Evolutionary conservation across 2,797 vertebrate species (phyloP).

Genomic region (Monodelphis domestica): DNA sequence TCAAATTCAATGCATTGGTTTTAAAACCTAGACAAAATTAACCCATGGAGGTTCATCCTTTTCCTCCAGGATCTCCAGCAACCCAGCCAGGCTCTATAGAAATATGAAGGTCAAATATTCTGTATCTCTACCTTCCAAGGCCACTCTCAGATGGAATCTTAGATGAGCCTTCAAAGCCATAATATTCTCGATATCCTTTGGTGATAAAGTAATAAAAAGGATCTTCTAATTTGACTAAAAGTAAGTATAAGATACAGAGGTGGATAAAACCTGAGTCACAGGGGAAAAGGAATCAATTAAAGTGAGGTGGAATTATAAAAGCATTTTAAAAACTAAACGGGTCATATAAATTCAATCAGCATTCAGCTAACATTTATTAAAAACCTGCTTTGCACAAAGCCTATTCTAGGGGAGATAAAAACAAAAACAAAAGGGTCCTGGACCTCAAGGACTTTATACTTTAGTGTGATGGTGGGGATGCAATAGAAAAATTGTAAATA

Average conservation of each 20-base stretch:
- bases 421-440: too few relatives aligned
- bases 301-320: background rate
- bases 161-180: background rate
- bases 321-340: background rate
- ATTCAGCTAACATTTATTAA: background rate
- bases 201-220: background rate
- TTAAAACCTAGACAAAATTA: background rate
- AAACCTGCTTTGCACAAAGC: background rate
- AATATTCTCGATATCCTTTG: background rate
- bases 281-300: background rate
- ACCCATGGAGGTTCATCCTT: background rate
- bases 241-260: background rate
- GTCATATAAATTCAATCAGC: background rate
- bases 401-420: too few relatives aligned
- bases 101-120: background rate
- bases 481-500: too few relatives aligned
- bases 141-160: background rate
- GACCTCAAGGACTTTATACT: too few relatives aligned
- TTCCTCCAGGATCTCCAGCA: background rate
- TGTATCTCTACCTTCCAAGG: background rate
- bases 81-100: background rate
- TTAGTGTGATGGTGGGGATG: too few relatives aligned
- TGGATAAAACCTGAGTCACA: background rate
- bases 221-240: background rate
- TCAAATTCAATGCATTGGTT: background rate